Conservation (phyloP, 2,888 invertebrate species). For the Nemotelus pantherinus region DNA sequence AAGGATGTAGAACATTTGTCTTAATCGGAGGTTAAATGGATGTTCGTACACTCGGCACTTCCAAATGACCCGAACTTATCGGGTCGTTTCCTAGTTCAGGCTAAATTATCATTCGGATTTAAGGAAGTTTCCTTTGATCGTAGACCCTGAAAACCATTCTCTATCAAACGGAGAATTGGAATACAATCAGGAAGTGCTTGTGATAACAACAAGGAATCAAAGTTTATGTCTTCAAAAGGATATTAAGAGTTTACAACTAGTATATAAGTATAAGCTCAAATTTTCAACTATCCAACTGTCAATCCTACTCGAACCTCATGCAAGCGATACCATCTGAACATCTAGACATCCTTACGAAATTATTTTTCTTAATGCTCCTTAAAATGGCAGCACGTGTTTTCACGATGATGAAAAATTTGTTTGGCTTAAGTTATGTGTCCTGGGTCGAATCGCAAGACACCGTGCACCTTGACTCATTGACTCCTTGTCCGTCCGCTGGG, state of each 20-base stretch:
- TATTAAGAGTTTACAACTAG: too few species aligned
- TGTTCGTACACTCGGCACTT: background rate
- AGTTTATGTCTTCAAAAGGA: too few species aligned
- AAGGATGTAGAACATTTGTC: background rate
- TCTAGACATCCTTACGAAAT: background rate
- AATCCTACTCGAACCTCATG: too few species aligned
- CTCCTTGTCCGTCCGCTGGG: background rate
- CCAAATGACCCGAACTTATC: background rate
- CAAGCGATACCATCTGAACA: background rate
- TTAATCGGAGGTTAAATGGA: background rate
- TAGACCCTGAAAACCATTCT: too few species aligned
- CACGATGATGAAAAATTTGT: constrained; percentile 38
- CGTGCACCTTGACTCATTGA: constrained; percentile 33
- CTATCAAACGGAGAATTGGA: too few species aligned
- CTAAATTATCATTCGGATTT: background rate
- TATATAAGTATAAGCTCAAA: too few species aligned
- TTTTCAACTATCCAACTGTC: too few species aligned
- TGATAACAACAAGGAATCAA: too few species aligned
- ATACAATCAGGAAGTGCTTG: too few species aligned
- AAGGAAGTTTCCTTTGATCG: too few species aligned
- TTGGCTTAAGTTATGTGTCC: constrained; percentile 35
- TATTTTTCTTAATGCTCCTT: background rate
- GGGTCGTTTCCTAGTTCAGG: background rate
- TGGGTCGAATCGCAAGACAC: background rate
- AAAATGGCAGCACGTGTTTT: constrained; percentile 29